phyloP scores from a whole-genome alignment of 2,113 vertebrate species.

The Meleagris gallopavo region DNA sequence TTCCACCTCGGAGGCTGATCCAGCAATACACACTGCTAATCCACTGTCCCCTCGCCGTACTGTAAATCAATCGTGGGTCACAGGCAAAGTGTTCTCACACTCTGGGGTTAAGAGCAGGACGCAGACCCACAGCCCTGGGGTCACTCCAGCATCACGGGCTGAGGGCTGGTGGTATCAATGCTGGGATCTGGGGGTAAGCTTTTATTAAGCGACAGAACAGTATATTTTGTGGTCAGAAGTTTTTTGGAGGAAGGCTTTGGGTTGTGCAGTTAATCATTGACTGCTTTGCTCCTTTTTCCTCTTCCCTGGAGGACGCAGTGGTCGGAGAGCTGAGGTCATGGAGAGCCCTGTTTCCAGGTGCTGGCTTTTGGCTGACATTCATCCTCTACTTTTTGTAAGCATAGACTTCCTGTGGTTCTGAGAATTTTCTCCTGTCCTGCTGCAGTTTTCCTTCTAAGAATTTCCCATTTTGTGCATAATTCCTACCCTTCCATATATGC shows the following conservation, averaged over 20 bases:
- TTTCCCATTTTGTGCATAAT: background rate
- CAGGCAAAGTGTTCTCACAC: background rate
- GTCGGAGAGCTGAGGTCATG: background rate
- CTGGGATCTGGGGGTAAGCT: constrained; percentile 30
- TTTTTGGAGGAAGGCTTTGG: background rate
- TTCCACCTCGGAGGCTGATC: constrained; percentile 6
- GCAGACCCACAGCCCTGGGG: background rate
- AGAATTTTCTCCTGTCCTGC: background rate
- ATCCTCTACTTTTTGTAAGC: background rate
- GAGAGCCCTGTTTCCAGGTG: background rate
- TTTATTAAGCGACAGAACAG: constrained; percentile 27
- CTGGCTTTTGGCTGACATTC: background rate
- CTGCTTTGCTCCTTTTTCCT: background rate
- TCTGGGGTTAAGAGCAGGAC: constrained; percentile 35
- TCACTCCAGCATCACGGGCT: background rate
- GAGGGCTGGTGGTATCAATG: background rate
- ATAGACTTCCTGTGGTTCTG: background rate
- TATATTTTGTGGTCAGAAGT: background rate
- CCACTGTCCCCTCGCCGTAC: constrained; percentile 47
- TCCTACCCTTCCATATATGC: background rate
- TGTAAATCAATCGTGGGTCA: constrained; percentile 66
- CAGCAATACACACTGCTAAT: constrained; percentile 55
- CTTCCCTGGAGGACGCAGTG: background rate
- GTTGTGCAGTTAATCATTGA: constrained; percentile 3
- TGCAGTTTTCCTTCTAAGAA: background rate